Evolutionary conservation across 2,113 vertebrate genomes (phyloP).

Genomic region (Xiphias gladius): DNA sequence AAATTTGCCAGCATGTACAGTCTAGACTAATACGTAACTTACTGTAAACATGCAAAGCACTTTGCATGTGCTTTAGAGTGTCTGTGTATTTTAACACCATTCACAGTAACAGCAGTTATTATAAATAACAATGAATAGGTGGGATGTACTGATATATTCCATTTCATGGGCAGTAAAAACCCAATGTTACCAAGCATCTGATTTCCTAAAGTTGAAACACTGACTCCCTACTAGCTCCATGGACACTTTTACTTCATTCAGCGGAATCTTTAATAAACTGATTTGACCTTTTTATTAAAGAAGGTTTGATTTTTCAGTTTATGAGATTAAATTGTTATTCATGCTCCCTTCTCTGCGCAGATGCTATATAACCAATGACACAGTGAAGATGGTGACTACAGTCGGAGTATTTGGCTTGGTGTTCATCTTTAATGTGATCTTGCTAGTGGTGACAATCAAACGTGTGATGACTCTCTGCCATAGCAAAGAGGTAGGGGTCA

Average conservation of each 20-base stretch:
- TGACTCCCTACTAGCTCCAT: background rate
- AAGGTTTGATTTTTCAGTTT: background rate
- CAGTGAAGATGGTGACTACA: conserved; percentile 50
- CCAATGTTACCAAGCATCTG: background rate
- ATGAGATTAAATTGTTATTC: background rate
- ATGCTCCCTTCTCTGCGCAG: conserved; percentile 34
- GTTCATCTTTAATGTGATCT: conserved; percentile 58
- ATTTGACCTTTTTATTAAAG: background rate
- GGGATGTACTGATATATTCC: background rate
- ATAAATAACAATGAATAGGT: too few species aligned
- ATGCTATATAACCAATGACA: conserved; percentile 48
- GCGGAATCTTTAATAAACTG: background rate
- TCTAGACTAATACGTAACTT: background rate
- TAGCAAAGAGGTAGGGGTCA: conserved; percentile 34
- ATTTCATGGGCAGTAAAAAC: background rate
- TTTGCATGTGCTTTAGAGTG: background rate
- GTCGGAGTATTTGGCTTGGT: conserved; percentile 55
- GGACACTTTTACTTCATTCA: background rate
- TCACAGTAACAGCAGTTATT: background rate
- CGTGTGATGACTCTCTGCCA: conserved; percentile 5
- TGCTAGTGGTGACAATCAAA: conserved; percentile 44
- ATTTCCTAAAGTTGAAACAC: background rate
- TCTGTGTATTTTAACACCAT: background rate
- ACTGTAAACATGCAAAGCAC: background rate
- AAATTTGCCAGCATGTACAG: background rate